Conservation (phyloP, 2,113 vertebrate genomes). For the Jacana jacana region DNA sequence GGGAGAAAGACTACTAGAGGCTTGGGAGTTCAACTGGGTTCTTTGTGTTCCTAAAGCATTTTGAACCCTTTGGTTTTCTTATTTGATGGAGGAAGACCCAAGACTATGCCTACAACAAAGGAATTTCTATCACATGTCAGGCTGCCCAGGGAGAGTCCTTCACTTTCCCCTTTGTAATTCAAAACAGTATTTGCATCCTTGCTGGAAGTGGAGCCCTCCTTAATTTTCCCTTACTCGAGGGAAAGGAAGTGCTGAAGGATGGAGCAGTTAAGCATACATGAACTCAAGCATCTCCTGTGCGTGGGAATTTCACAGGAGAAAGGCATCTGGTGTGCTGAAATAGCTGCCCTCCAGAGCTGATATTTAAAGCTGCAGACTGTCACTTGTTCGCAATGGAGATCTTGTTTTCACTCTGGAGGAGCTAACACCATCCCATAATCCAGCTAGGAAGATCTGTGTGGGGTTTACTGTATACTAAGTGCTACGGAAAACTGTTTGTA, state of each 20-base stretch:
- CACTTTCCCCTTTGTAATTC: conserved; percentile 63
- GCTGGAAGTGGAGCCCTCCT: background rate
- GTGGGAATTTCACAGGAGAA: conserved; percentile 52
- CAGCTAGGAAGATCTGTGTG: background rate
- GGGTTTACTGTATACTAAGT: background rate
- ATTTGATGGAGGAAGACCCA: conserved; percentile 2
- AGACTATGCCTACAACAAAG: conserved; percentile 36
- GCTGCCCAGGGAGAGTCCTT: conserved; percentile 23
- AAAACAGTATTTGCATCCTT: conserved; percentile 49
- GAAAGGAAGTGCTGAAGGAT: conserved; percentile 58
- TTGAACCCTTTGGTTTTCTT: background rate
- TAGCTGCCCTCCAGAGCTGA: background rate
- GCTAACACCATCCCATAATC: background rate
- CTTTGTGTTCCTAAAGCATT: background rate
- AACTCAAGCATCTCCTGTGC: conserved; percentile 21
- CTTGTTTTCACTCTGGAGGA: background rate
- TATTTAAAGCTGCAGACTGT: conserved; percentile 49
- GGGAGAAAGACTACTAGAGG: background rate
- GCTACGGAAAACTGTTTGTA: background rate
- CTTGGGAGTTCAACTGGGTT: background rate
- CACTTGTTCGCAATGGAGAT: background rate
- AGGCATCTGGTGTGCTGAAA: conserved; percentile 62
- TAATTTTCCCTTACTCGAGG: conserved; percentile 25
- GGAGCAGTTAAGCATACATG: conserved; percentile 23
- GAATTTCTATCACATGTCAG: conserved; percentile 43